Conservation (phyloP, 2,797 vertebrate species). For the Enoplosus armatus region DNA sequence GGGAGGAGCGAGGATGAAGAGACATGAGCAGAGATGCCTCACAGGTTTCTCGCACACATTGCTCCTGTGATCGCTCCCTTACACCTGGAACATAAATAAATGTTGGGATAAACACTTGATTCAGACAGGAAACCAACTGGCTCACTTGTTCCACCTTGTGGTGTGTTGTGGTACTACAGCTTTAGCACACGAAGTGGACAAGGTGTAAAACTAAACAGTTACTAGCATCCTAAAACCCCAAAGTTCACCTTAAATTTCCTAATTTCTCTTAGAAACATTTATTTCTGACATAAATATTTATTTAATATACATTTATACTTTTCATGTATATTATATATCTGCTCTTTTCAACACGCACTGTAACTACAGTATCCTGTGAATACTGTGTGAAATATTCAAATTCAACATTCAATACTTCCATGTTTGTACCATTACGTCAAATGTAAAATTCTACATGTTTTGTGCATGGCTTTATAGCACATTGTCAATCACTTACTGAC, state of each 20-base stretch:
- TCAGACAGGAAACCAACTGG: background rate
- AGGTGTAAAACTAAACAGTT: background rate
- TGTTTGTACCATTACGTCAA: background rate
- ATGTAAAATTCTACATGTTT: background rate
- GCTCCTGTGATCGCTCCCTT: slow-evolving; percentile 88
- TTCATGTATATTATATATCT: background rate
- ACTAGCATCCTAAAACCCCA: background rate
- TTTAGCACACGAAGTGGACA: background rate
- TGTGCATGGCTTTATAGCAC: background rate
- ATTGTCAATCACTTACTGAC: slow-evolving; percentile 77
- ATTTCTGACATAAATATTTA: no score
- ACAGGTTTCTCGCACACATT: slow-evolving; percentile 90
- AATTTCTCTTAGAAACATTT: background rate
- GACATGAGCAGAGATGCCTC: slow-evolving; percentile 88
- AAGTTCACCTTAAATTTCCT: background rate
- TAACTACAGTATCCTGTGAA: background rate
- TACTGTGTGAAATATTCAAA: background rate
- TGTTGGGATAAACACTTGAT: background rate
- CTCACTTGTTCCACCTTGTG: slow-evolving; percentile 59
- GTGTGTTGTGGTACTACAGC: slow-evolving; percentile 14
- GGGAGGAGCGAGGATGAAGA: slow-evolving; percentile 92
- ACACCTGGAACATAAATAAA: slow-evolving; percentile 81
- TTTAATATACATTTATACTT: no score
- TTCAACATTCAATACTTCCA: background rate
- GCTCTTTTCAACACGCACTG: background rate